Evolutionary conservation across 23 tunicate genomes (phyloP).

Genomic region (Aplidium turbinatum): DNA sequence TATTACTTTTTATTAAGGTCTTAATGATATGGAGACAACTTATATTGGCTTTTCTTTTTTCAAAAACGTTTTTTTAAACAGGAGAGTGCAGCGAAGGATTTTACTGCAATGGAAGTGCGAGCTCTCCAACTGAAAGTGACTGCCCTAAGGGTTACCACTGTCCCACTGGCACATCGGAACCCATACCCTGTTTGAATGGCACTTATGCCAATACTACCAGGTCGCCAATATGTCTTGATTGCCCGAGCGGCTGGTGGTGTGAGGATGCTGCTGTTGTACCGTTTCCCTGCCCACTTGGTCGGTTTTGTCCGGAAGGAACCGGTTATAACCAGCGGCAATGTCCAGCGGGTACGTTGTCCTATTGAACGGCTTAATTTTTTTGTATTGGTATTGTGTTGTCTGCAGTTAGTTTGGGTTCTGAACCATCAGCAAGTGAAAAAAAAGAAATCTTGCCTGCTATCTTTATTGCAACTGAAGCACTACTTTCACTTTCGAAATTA

Average conservation of each 20-base stretch:
- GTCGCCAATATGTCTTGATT: conserved; percentile 46
- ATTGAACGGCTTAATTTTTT: no score
- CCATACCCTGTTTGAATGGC: conserved; percentile 78
- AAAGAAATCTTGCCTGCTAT: no score
- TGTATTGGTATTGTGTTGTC: no score
- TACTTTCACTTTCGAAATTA: no score
- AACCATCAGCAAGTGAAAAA: no score
- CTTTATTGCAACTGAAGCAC: no score
- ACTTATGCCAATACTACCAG: conserved; percentile 70
- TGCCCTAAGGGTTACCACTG: conserved; percentile 86
- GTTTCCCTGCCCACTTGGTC: conserved; percentile 75
- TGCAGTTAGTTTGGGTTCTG: no score
- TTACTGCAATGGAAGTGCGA: conserved; percentile 77
- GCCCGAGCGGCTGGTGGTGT: conserved; percentile 94
- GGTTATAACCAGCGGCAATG: conserved; percentile 64
- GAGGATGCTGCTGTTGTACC: conserved; percentile 54
- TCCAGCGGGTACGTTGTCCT: conserved; percentile 53
- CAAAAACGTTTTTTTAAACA: no score
- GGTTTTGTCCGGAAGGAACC: conserved; percentile 76
- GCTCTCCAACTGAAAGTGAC: conserved; percentile 48
- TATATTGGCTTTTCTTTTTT: no score
- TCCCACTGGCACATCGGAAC: conserved; percentile 38
- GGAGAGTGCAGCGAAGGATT: conserved; percentile 73
- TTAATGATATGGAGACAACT: no score
- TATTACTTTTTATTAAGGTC: no score